Base-by-base conservation (phyloP, 2,888 invertebrate genomes). In the Alentia gelatinosa region DNA sequence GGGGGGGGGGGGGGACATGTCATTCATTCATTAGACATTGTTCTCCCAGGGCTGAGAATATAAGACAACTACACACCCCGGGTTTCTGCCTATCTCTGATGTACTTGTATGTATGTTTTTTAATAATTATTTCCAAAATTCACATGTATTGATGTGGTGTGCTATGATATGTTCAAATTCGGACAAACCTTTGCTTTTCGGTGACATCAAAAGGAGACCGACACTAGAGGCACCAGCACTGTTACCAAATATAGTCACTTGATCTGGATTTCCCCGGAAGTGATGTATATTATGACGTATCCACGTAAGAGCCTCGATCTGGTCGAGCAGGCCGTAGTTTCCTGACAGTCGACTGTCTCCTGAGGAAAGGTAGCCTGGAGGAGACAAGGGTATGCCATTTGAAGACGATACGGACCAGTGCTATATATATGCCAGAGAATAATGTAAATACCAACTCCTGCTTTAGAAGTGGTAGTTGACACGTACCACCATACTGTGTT, bases 251-350 rank as follows among this genome's bases (percentile, higher is more conserved):
- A 90, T 40, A 9, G 90, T 90, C 50, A 90, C 90, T 33, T 79
- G 47, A 50, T 42, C 83, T 47, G 90, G 90, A 39, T 83, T 35
- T 4, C 90, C 90, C 9, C 90, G 79, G 50, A 90, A 90, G 19
- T 75, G 42, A 42, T 37, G 83, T 37, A 90, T 90, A 47, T 90
- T 79, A 35, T 42, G 23, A 33, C 23, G 42, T 12, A 90, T 37
- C 90, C 90, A 90, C 15, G 40, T 50, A 9, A 90, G 83, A 35
- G 90, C 90, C 39, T 79, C 47, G 33, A 90, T 83, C 39, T 90
- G 90, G 56, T 90, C 90, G 83, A 47, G 47, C 3, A 90, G 74
- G 15, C 90, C 90, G n/a, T 90, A 90, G 50, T 90, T 90, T 0
- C 90, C 90, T 23, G 90, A 19, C 47, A 90, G 47, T 23, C 33